phyloP scores from a whole-genome alignment of 2,113 vertebrate species.

The Columbina picui region DNA sequence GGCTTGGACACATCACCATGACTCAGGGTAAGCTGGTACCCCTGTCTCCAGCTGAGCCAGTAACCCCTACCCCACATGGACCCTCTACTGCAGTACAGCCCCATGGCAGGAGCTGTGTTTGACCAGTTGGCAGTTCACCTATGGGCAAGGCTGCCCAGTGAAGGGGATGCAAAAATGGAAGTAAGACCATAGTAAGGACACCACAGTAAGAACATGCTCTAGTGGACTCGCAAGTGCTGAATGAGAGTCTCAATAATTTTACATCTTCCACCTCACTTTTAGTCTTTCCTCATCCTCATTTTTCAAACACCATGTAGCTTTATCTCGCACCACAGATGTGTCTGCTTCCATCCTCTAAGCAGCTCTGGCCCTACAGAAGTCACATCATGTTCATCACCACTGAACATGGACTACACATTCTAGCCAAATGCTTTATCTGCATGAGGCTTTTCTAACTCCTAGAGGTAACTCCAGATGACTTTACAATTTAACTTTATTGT shows the following conservation, averaged over 20 bases:
- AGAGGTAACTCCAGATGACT: not conserved
- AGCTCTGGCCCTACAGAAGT: not conserved
- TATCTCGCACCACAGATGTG: not conserved
- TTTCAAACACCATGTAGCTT: not conserved
- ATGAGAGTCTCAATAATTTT: not conserved
- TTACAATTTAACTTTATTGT: not conserved
- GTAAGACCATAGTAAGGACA: not conserved
- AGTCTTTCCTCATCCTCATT: not conserved
- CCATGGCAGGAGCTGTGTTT: not conserved
- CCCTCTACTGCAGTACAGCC: rapidly evolving
- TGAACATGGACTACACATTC: not conserved
- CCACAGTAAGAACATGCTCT: not conserved
- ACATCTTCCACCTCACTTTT: not conserved
- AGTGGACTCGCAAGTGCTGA: not conserved
- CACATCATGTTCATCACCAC: not conserved
- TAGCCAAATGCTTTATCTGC: not conserved
- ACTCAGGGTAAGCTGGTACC: rapidly evolving
- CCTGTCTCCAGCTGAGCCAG: not conserved
- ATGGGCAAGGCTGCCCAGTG: not conserved
- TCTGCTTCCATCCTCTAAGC: not conserved
- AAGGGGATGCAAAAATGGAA: not conserved
- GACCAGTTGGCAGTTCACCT: not conserved
- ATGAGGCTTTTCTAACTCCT: not conserved
- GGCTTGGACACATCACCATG: not conserved
- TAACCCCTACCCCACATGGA: not conserved